These are phyloP conservation scores for Cyclina sinensis DNA, from an alignment of 1,140 invertebrate species.

Conservation along the genomic window DNA sequence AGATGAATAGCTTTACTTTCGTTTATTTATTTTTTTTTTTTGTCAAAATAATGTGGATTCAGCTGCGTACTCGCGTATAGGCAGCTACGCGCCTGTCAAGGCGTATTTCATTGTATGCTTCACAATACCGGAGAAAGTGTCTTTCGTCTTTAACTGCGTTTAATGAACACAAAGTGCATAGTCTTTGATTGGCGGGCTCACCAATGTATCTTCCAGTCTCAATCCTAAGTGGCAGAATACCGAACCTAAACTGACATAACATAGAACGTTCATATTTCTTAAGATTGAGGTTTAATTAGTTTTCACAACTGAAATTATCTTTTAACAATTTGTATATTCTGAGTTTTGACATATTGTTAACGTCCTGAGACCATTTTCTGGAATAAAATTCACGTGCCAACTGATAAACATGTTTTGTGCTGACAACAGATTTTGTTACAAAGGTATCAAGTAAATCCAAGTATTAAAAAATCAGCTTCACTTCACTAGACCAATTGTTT, in stretches of 20 bases:
- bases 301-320: neutral
- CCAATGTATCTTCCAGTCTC: conserved; percentile 59
- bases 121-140: conserved; percentile 12
- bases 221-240: conserved; percentile 44
- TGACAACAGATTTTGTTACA: neutral
- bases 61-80: too few species aligned
- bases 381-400: neutral
- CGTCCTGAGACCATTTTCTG: neutral
- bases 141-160: conserved; percentile 10
- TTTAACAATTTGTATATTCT: neutral
- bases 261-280: neutral
- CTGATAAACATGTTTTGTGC: neutral
- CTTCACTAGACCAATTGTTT: conserved; percentile 30
- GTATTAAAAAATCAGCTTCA: neutral
- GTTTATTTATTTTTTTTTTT: too few species aligned
- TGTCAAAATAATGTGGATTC: too few species aligned
- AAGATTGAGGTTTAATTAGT: neutral
- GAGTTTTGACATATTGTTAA: neutral
- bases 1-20: too few species aligned
- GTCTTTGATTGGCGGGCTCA: conserved; percentile 12
- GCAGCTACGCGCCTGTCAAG: too few species aligned
- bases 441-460: neutral
- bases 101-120: neutral
- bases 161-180: conserved; percentile 35
- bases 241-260: neutral